phyloP scores from a whole-genome alignment of 1,140 invertebrate species.

The Campoletis sonorensis region DNA sequence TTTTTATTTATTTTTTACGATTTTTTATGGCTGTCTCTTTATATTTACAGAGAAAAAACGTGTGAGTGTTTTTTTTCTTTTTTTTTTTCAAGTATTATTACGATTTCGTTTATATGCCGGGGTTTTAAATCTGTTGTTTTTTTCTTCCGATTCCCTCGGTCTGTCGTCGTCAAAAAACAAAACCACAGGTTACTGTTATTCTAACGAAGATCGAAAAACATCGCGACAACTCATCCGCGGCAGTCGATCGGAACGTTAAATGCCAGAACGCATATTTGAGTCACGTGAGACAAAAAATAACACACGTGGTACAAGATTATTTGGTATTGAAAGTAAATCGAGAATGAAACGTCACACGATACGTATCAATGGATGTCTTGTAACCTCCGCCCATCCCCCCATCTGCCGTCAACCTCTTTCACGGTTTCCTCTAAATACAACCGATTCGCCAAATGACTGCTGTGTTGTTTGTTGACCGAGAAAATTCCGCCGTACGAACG shows the following conservation, averaged over 20 bases:
- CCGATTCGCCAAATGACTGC: not conserved
- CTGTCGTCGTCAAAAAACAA: not conserved
- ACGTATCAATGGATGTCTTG: not conserved
- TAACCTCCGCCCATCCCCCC: not conserved
- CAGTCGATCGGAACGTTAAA: too few relatives aligned
- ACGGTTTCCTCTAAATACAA: not conserved
- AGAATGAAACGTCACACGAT: not conserved
- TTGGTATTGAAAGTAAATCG: not conserved
- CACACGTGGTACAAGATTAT: not conserved
- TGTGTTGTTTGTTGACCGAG: not conserved
- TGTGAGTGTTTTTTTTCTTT: too few relatives aligned
- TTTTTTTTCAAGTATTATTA: too few relatives aligned
- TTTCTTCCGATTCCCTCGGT: not conserved
- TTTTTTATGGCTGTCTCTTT: not conserved
- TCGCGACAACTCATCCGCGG: not conserved
- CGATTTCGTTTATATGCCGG: not conserved
- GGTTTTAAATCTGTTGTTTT: not conserved
- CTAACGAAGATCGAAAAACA: not conserved
- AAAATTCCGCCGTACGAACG: not conserved
- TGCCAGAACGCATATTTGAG: not conserved
- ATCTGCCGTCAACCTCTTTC: not conserved
- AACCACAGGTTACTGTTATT: not conserved
- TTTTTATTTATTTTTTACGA: conserved; percentile 10
- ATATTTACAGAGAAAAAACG: not conserved
- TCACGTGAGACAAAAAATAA: conserved; percentile 7